Evolutionary conservation across 2,113 vertebrate genomes (phyloP).

Genomic region (Ptilonorhynchus violaceus): DNA sequence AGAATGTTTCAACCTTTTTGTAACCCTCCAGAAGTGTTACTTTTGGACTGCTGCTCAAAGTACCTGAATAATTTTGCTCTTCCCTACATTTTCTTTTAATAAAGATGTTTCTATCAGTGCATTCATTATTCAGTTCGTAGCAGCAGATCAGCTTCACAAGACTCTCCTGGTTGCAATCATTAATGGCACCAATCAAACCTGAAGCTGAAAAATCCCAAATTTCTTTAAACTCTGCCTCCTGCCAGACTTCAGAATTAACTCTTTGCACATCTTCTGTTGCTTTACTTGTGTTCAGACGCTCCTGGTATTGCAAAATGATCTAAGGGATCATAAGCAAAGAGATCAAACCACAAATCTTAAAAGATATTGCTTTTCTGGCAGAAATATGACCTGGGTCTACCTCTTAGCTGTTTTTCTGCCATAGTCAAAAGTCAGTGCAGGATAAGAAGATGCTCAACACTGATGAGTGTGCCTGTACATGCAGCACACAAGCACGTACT

Average conservation of each 20-base stretch:
- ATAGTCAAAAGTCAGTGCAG: not conserved
- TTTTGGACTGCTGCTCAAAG: not conserved
- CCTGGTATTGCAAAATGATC: not conserved
- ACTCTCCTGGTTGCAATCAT: not conserved
- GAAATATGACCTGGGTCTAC: not conserved
- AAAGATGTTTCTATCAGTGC: not conserved
- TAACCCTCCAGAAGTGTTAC: not conserved
- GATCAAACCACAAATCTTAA: not conserved
- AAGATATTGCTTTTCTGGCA: not conserved
- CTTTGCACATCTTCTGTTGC: not conserved
- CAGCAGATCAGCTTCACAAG: not conserved
- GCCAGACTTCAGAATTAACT: not conserved
- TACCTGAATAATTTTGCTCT: not conserved
- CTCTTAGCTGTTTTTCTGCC: not conserved
- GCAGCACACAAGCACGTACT: rapidly evolving
- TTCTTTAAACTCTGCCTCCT: not conserved
- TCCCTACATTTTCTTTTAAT: not conserved
- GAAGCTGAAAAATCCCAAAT: not conserved
- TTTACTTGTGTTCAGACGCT: not conserved
- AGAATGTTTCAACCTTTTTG: not conserved
- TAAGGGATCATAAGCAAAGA: not conserved
- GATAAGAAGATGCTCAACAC: not conserved
- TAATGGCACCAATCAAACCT: not conserved
- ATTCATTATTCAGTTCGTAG: not conserved
- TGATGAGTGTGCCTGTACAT: not conserved